phyloP scores from a whole-genome alignment of 2,888 invertebrate species.

The Drosophila longiperda region DNA sequence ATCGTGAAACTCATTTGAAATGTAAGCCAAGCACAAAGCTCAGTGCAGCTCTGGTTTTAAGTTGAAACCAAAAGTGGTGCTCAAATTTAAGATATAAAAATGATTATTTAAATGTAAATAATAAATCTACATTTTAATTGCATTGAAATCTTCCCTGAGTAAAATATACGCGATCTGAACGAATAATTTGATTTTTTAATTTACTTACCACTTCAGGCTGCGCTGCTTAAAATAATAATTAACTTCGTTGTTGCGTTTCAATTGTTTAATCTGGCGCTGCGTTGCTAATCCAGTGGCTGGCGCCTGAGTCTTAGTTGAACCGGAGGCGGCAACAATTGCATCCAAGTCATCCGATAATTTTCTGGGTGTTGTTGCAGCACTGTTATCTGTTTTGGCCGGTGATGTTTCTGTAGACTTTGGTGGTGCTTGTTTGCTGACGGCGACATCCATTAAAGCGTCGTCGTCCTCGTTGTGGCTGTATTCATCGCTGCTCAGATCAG shows the following conservation, averaged over 20 bases:
- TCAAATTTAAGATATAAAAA: not conserved
- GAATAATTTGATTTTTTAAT: not conserved
- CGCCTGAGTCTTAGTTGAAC: conserved; percentile 6
- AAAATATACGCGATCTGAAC: not conserved
- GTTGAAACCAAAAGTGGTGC: not conserved
- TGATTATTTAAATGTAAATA: not conserved
- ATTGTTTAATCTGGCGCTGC: conserved; percentile 30
- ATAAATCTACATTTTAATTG: not conserved
- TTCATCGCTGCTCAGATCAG: conserved; percentile 74
- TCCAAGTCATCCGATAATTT: conserved; percentile 32
- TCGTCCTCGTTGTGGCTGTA: conserved; percentile 67
- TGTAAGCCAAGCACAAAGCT: not conserved
- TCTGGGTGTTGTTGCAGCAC: conserved; percentile 18
- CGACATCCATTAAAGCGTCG: conserved; percentile 66
- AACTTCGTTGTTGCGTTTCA: conserved; percentile 23
- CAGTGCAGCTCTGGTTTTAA: not conserved
- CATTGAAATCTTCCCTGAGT: not conserved
- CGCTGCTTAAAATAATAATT: conserved; percentile 56
- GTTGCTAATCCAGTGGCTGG: conserved; percentile 29
- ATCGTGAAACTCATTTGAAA: not conserved
- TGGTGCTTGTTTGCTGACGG: conserved; percentile 55
- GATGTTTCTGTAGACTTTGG: conserved; percentile 27
- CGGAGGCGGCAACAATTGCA: not conserved
- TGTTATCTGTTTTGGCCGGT: conserved; percentile 26
- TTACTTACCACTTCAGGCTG: conserved; percentile 58